phyloP scores from a whole-genome alignment of 64 coral and sea anemone species.

The Catalaphyllia jardinei region DNA sequence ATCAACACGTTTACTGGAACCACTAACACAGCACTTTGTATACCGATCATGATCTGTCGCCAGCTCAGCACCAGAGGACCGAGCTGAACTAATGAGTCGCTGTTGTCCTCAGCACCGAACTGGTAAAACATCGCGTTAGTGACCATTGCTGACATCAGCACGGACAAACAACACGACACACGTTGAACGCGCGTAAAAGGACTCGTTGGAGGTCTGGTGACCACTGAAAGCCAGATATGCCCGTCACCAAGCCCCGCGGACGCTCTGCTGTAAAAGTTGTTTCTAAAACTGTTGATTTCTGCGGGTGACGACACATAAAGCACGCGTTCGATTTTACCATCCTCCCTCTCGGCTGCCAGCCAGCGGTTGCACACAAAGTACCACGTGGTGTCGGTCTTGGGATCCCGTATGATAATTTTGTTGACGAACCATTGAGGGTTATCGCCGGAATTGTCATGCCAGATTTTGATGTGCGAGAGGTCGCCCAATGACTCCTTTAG shows the following conservation, averaged over 20 bases:
- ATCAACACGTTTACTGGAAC: conserved; percentile 88
- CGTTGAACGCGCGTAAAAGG: conserved; percentile 90
- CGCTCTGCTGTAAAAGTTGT: conserved; percentile 85
- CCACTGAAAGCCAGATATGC: conserved; percentile 91
- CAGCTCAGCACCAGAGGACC: conserved; percentile 76
- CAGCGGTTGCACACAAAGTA: conserved; percentile 83
- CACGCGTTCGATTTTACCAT: conserved; percentile 83
- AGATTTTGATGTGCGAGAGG: conserved; percentile 52
- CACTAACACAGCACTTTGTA: conserved; percentile 86
- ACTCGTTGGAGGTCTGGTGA: conserved; percentile 89
- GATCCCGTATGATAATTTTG: conserved; percentile 66
- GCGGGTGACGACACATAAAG: conserved; percentile 55
- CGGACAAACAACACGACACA: conserved; percentile 80
- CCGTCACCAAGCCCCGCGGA: conserved; percentile 80
- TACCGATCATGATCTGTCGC: conserved; percentile 76
- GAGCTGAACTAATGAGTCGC: conserved; percentile 71
- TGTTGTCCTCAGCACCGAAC: conserved; percentile 72
- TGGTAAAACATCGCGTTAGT: conserved; percentile 96
- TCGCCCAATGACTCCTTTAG: conserved; percentile 47
- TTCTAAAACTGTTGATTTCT: conserved; percentile 88
- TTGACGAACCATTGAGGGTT: conserved; percentile 86
- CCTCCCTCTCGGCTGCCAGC: conserved; percentile 83
- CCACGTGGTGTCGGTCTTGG: conserved; percentile 64
- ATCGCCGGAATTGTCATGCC: conserved; percentile 86
- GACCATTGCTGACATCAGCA: conserved; percentile 86